phyloP scores from a whole-genome alignment of 2,113 vertebrate genomes.

The Clarias batrachus region DNA sequence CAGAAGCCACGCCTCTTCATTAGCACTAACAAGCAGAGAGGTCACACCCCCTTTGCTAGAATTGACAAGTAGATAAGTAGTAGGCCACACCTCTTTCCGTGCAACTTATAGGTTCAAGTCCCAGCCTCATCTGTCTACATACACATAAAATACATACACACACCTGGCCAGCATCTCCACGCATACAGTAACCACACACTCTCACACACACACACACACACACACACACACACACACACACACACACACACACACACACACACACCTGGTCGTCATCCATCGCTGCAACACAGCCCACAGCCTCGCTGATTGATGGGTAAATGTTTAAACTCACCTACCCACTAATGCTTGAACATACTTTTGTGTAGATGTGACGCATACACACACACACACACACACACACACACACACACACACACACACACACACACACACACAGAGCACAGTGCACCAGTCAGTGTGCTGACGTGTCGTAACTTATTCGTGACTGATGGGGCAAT shows the following conservation, averaged over 20 bases:
- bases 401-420: slow-evolving; percentile 17
- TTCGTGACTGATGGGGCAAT: slow-evolving; percentile 63
- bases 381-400: background rate
- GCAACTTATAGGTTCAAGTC: background rate
- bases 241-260: slow-evolving; percentile 34
- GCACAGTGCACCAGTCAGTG: slow-evolving; percentile 9
- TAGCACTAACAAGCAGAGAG: background rate
- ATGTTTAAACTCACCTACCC: slow-evolving; percentile 32
- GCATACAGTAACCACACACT: slow-evolving; percentile 2
- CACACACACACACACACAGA: slow-evolving; percentile 34
- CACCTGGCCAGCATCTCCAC: background rate
- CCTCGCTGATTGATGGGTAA: slow-evolving; percentile 49
- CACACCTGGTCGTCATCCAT: slow-evolving; percentile 38
- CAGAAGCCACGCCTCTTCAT: background rate
- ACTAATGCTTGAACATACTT: background rate
- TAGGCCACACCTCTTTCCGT: background rate
- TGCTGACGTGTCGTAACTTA: slow-evolving; percentile 58
- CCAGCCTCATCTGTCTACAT: background rate
- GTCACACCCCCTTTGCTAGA: background rate
- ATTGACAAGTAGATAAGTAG: background rate
- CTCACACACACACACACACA: slow-evolving; percentile 36
- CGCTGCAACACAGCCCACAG: slow-evolving; percentile 25
- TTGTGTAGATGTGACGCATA: background rate
- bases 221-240: slow-evolving; percentile 38
- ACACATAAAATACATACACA: slow-evolving; percentile 11